These are phyloP conservation scores for Tonatia bakeri DNA, from an alignment of 2,113 vertebrate genomes.

Conservation along the genomic window DNA sequence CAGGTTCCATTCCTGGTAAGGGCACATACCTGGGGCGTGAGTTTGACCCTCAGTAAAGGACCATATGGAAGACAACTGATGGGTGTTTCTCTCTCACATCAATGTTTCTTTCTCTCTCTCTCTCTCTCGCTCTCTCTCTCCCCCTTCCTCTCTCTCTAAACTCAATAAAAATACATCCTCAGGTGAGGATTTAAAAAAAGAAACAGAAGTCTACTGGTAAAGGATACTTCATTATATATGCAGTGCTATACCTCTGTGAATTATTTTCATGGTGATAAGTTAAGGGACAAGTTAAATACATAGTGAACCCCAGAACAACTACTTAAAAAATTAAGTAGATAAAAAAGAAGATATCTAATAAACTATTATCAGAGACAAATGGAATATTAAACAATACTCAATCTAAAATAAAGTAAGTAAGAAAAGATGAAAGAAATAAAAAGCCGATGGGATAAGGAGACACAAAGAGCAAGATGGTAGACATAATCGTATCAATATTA, in stretches of 20 bases:
- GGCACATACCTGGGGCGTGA: too few relatives aligned
- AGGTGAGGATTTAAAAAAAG: too few relatives aligned
- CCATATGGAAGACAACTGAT: too few relatives aligned
- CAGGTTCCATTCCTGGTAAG: too few relatives aligned
- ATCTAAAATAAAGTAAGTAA: not conserved
- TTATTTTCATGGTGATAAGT: not conserved
- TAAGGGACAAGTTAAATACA: not conserved
- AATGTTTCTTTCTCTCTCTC: too few relatives aligned
- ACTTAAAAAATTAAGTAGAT: not conserved
- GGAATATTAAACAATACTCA: not conserved
- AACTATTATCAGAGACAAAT: not conserved
- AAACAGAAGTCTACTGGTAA: not conserved
- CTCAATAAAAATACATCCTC: too few relatives aligned
- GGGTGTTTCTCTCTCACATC: too few relatives aligned
- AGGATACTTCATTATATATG: not conserved
- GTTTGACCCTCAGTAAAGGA: too few relatives aligned
- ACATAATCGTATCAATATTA: not conserved
- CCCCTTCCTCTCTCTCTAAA: too few relatives aligned
- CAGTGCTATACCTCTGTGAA: not conserved
- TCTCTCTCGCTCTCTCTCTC: too few relatives aligned
- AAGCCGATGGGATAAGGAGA: not conserved
- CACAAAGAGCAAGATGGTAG: not conserved
- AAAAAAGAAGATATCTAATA: not conserved
- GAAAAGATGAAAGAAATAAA: not conserved
- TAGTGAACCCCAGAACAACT: not conserved